These are phyloP conservation scores for Clarias laeviceps DNA, from an alignment of 2,797 vertebrate genomes.

Conservation along the genomic window DNA sequence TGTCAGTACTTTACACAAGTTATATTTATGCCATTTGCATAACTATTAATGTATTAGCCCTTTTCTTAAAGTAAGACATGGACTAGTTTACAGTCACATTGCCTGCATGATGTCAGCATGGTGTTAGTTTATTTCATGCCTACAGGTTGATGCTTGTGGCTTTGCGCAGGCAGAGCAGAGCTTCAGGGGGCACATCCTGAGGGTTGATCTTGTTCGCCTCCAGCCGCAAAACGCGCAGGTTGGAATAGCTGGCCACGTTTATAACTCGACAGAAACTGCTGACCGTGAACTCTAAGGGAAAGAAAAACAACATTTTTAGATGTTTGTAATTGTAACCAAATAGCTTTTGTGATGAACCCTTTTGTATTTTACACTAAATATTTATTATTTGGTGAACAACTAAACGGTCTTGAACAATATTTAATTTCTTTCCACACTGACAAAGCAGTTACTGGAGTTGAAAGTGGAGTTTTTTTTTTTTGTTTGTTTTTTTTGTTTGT, in stretches of 20 bases:
- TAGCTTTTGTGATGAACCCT: background rate
- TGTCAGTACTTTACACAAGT: background rate
- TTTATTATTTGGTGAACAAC: background rate
- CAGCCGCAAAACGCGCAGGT: constrained; percentile 86
- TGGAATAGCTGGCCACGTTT: constrained; percentile 84
- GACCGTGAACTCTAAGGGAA: constrained; percentile 83
- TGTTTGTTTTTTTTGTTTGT: too few species aligned
- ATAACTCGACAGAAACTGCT: constrained; percentile 88
- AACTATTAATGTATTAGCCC: background rate
- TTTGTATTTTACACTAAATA: background rate
- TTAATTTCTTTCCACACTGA: background rate
- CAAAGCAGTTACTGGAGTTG: background rate
- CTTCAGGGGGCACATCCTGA: constrained; percentile 82
- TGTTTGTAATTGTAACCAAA: background rate
- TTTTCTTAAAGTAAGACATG: background rate
- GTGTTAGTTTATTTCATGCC: constrained; percentile 12
- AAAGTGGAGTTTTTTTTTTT: background rate
- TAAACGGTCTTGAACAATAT: background rate
- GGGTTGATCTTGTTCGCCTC: constrained; percentile 87
- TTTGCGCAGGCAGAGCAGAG: constrained; percentile 87
- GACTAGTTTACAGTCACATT: background rate
- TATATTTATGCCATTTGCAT: background rate
- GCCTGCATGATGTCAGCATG: background rate
- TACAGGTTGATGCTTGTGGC: constrained; percentile 80
- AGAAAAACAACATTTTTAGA: background rate